phyloP scores from a whole-genome alignment of 2,113 vertebrate species.

The Syngnathus typhle region DNA sequence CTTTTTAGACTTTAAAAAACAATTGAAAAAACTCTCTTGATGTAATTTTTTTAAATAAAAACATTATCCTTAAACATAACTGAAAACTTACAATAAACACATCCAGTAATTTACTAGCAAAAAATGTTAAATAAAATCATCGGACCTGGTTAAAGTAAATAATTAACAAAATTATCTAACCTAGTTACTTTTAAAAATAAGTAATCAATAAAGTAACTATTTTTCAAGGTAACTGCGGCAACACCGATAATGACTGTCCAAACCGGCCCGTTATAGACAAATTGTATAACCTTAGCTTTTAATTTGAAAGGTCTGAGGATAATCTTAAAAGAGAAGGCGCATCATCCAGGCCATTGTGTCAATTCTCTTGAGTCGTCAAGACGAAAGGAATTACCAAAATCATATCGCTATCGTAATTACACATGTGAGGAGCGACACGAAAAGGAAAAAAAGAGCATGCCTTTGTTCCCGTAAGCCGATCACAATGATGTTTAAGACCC shows the following conservation, averaged over 20 bases:
- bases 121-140: too few species aligned
- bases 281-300: background rate
- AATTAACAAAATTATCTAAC: too few species aligned
- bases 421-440: slow-evolving; percentile 30
- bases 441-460: slow-evolving; percentile 7
- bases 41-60: too few species aligned
- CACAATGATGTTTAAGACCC: slow-evolving; percentile 64
- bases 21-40: too few species aligned
- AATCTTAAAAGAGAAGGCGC: background rate
- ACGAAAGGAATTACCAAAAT: slow-evolving; percentile 49
- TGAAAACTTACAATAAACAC: too few species aligned
- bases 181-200: too few species aligned
- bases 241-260: background rate
- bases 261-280: background rate
- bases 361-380: slow-evolving; percentile 9
- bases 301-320: background rate
- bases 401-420: slow-evolving; percentile 35
- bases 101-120: too few species aligned
- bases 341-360: background rate
- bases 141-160: too few species aligned
- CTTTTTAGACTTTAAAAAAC: too few species aligned
- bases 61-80: too few species aligned
- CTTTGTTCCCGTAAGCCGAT: slow-evolving; percentile 61
- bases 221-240: too few species aligned
- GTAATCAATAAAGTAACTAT: too few species aligned